Percentiles rank a stretch among this genome's conserved stretches.
phyloP scores from a whole-genome alignment of 2,888 invertebrate genomes.

The Aproaerema taeniolella region DNA sequence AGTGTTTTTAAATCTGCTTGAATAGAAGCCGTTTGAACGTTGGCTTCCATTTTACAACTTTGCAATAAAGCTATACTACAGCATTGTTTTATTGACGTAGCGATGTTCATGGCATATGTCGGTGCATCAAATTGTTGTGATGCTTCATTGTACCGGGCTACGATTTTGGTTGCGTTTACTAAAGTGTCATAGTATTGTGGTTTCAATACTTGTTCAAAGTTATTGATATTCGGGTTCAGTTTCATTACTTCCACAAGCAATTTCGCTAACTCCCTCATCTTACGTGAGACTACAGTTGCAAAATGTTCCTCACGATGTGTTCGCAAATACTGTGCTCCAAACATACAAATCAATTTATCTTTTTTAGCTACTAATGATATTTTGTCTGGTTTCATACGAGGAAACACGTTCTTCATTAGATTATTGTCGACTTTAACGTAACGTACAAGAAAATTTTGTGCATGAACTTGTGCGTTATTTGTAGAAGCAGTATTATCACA shows the following conservation, averaged over 20 bases:
- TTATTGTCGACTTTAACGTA: background rate
- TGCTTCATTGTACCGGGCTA: background rate
- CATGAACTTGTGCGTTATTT: background rate
- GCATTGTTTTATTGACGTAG: background rate
- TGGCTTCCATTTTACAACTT: background rate
- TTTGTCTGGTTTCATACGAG: background rate
- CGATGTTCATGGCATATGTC: background rate
- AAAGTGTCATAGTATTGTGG: background rate
- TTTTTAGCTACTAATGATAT: background rate
- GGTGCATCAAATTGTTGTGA: background rate
- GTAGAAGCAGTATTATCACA: background rate
- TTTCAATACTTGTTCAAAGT: background rate
- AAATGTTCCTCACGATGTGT: background rate
- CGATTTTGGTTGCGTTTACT: background rate
- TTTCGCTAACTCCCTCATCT: slow-evolving; percentile 8
- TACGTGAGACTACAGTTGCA: background rate
- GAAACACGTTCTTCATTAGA: background rate
- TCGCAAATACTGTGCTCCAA: slow-evolving; percentile 2
- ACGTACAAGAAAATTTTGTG: background rate
- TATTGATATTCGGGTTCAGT: background rate
- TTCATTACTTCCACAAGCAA: slow-evolving; percentile 2
- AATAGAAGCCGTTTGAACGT: background rate
- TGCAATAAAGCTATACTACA: background rate
- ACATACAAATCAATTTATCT: slow-evolving; percentile 1
- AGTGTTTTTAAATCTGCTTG: background rate